Evolutionary conservation across 1,140 invertebrate species (phyloP).

Genomic region (Pectinophora gossypiella): DNA sequence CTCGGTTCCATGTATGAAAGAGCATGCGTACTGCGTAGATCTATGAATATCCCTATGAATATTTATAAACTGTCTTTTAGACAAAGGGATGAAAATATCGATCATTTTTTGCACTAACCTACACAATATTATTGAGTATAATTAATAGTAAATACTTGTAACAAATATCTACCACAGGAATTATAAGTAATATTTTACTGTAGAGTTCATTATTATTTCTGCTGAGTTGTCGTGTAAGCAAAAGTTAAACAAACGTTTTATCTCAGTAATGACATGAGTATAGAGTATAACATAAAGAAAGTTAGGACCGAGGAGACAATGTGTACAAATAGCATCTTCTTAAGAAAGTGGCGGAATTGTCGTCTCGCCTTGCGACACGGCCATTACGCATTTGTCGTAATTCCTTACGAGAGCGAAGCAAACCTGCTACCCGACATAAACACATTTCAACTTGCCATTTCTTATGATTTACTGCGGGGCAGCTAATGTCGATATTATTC

Average conservation of each 20-base stretch:
- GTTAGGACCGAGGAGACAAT: conserved; percentile 17
- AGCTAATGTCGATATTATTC: background rate
- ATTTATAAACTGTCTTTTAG: conserved; percentile 11
- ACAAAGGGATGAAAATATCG: conserved; percentile 8
- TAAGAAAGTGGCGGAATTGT: conserved; percentile 59
- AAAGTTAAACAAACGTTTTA: background rate
- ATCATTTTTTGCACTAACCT: conserved; percentile 6
- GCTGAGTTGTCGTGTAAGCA: too few species aligned
- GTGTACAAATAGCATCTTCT: conserved; percentile 25
- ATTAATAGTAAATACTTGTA: too few species aligned
- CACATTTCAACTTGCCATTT: conserved; percentile 13
- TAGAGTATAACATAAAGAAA: conserved; percentile 14
- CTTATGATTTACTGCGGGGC: background rate
- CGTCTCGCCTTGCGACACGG: conserved; percentile 48
- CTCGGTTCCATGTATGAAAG: conserved; percentile 3
- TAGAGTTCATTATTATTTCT: too few species aligned
- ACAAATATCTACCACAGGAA: too few species aligned
- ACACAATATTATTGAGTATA: too few species aligned
- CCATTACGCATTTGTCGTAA: conserved; percentile 62
- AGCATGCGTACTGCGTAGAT: background rate
- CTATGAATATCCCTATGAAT: conserved; percentile 10
- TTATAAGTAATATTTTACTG: too few species aligned
- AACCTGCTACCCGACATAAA: conserved; percentile 46
- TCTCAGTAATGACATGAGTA: background rate
- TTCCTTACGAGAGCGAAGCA: conserved; percentile 55